Evolutionary conservation across 2,888 invertebrate species (phyloP).

Genomic region (Chrysolina oricalcia): DNA sequence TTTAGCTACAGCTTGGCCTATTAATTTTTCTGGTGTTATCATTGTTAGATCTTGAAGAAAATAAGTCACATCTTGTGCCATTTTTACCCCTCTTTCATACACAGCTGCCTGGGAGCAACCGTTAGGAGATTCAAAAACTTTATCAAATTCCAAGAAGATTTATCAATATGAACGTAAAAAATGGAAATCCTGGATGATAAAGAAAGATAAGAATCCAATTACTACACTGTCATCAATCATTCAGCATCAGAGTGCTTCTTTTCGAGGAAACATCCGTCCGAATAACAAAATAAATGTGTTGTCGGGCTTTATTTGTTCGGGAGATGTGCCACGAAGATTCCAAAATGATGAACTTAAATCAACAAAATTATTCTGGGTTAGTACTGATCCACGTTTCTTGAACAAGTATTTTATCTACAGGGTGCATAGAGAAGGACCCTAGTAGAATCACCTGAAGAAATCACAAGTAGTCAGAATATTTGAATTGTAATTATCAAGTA

Average conservation of each 20-base stretch:
- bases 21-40: no score
- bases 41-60: no score
- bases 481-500: no score
- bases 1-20: no score
- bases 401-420: not conserved
- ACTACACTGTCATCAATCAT: slow-evolving; percentile 29
- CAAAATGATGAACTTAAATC: not conserved
- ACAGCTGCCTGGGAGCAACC: no score
- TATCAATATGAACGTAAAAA: not conserved
- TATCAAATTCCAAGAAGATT: not conserved
- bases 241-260: slow-evolving; percentile 9
- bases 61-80: no score
- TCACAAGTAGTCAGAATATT: no score
- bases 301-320: not conserved
- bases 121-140: not conserved
- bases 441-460: no score
- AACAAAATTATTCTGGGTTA: not conserved
- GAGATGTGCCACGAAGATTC: not conserved
- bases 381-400: not conserved
- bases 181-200: slow-evolving; percentile 16
- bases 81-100: no score
- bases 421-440: no score
- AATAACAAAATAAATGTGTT: not conserved
- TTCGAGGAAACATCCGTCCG: not conserved
- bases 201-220: slow-evolving; percentile 32